Conservation (phyloP, 2,888 invertebrate genomes). For the Arctia plantaginis region DNA sequence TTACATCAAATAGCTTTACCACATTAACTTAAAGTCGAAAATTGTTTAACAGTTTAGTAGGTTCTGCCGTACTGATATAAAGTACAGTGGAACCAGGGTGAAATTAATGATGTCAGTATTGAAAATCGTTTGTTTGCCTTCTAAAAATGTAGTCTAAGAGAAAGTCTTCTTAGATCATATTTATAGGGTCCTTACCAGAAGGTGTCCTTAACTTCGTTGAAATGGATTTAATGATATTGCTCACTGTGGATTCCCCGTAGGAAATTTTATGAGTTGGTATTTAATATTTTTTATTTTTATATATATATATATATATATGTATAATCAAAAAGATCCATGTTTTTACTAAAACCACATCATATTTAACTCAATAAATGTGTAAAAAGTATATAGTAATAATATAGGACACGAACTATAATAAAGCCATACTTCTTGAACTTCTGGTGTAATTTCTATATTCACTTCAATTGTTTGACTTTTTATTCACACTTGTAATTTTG, state of each 20-base stretch:
- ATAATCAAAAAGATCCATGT: too few relatives aligned
- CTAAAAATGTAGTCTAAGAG: constrained; percentile 63
- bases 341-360: too few relatives aligned
- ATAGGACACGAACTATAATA: too few relatives aligned
- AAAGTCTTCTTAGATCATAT: constrained; percentile 58
- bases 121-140: constrained; percentile 77
- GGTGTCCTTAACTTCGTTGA: constrained; percentile 25
- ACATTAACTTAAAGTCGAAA: constrained; percentile 48
- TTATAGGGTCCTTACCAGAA: constrained; percentile 52
- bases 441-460: too few relatives aligned
- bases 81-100: constrained; percentile 61
- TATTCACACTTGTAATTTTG: too few relatives aligned
- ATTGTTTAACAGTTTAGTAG: constrained; percentile 34
- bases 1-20: constrained; percentile 44
- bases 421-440: too few relatives aligned
- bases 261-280: constrained; percentile 13
- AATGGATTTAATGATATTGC: constrained; percentile 42
- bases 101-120: constrained; percentile 77
- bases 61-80: constrained; percentile 18
- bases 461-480: too few relatives aligned
- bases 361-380: too few relatives aligned
- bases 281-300: too few relatives aligned
- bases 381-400: too few relatives aligned
- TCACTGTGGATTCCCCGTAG: constrained; percentile 21
- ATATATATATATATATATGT: too few relatives aligned